Evolutionary conservation across 2,113 vertebrate genomes (phyloP), one percentile per base, ranked within the genome.

Genomic region (Oceanodroma tethys): DNA sequence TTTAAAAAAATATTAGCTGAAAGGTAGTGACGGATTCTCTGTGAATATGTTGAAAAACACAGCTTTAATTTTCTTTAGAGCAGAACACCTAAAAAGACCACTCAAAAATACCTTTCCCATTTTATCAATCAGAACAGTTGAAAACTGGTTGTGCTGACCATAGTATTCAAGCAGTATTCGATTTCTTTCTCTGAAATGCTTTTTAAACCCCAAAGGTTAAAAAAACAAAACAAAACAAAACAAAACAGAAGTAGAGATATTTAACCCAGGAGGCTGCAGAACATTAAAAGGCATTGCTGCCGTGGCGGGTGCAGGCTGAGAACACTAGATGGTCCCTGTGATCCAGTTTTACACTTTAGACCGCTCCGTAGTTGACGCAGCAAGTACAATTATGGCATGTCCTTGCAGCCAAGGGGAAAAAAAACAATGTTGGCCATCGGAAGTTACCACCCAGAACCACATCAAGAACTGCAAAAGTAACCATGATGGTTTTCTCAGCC

Each of bases 321-420:
- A 97, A 98, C 98, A 93, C 98, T 98, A 98, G 98, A 97, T 98
- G 98, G 98, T 96, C 83, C 90, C 97, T 97, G 94, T 95, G 97
- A 97, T 98, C 97, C 97, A 97, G 95, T 90, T 96, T 95, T 96
- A 75, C 55, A 67, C 79, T 95, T 92, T 14, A 83, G 81, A 96
- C 58, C 9, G 2, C 86, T 95, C 85, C 38, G 15, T 3, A 71
- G 56, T 87, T 93, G 81, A 42, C 6, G 50, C 48, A 95, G 89
- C 85, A 95, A 98, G 78, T 58, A 94, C 93, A 97, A 87, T 94
- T 97, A 70, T 38, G 84, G 86, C 60, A 83, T n/a, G 32, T 63
- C 71, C 96, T 94, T 88, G 88, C 92, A 97, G 97, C 70, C 92
- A 90, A 65, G 73, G 91, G 92, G 36, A 27, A 80, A 96, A 96